phyloP scores from a whole-genome alignment of 2,113 vertebrate genomes.

The Caretta caretta region DNA sequence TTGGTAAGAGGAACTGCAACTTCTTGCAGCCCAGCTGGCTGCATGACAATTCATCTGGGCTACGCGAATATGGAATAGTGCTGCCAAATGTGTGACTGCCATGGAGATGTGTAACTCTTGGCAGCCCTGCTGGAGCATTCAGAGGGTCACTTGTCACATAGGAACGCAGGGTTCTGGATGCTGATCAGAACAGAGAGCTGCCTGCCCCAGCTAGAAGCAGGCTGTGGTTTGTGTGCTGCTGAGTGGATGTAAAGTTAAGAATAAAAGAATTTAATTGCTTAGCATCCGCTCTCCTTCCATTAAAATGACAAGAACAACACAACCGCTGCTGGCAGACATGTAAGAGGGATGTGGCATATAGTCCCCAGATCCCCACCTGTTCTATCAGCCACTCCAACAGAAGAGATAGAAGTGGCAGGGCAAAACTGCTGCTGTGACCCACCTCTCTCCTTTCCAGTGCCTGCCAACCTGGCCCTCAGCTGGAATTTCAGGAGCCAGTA shows the following conservation, averaged over 20 bases:
- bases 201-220: neutral
- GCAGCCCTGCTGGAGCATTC: rapidly evolving
- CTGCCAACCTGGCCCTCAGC: neutral
- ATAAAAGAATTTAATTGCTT: neutral
- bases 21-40: neutral
- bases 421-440: neutral
- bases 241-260: neutral
- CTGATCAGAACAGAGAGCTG: neutral
- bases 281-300: neutral
- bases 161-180: neutral
- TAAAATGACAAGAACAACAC: neutral
- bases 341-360: neutral
- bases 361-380: neutral
- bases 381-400: neutral
- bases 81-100: neutral
- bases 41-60: rapidly evolving
- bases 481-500: neutral
- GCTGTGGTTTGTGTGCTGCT: neutral
- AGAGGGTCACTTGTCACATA: neutral
- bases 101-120: neutral
- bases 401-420: neutral
- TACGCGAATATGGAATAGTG: rapidly evolving
- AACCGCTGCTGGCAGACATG: neutral
- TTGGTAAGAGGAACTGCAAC: rapidly evolving
- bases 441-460: neutral